These are phyloP conservation scores for Zaprionus tsacasi DNA, from an alignment of 1,140 invertebrate genomes.

Conservation along the genomic window DNA sequence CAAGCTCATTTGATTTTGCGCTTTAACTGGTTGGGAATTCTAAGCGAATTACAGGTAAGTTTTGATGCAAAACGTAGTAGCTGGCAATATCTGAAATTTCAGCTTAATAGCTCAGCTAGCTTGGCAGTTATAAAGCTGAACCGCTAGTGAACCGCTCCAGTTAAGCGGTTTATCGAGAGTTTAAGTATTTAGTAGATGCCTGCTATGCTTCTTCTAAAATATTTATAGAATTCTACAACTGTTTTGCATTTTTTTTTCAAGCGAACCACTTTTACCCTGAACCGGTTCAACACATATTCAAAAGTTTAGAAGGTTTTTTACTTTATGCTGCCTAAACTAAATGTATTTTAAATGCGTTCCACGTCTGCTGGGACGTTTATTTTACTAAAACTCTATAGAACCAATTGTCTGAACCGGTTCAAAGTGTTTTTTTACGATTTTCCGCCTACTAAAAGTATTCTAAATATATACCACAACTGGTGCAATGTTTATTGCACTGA, in stretches of 20 bases:
- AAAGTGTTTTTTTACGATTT: not conserved
- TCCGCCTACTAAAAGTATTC: no score
- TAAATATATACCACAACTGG: no score
- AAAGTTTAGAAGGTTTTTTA: no score
- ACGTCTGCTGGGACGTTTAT: no score
- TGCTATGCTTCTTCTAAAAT: not conserved
- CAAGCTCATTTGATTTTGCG: conserved; percentile 67
- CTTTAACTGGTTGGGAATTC: conserved; percentile 5
- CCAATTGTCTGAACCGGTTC: not conserved
- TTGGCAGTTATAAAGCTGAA: not conserved
- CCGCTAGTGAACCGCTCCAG: not conserved
- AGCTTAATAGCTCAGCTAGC: not conserved
- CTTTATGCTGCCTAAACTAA: no score
- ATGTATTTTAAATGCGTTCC: no score
- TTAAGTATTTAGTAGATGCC: no score
- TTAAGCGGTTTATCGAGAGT: no score
- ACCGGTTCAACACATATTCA: not conserved
- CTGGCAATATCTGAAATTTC: not conserved
- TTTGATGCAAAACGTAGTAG: not conserved
- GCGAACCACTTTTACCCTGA: not conserved
- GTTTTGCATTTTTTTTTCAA: not conserved
- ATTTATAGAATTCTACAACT: not conserved
- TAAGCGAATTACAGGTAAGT: not conserved
- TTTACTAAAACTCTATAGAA: not conserved
- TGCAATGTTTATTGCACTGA: not conserved